These are phyloP conservation scores for Malurus cyaneus DNA, from an alignment of 2,113 vertebrate species.

Conservation along the genomic window DNA sequence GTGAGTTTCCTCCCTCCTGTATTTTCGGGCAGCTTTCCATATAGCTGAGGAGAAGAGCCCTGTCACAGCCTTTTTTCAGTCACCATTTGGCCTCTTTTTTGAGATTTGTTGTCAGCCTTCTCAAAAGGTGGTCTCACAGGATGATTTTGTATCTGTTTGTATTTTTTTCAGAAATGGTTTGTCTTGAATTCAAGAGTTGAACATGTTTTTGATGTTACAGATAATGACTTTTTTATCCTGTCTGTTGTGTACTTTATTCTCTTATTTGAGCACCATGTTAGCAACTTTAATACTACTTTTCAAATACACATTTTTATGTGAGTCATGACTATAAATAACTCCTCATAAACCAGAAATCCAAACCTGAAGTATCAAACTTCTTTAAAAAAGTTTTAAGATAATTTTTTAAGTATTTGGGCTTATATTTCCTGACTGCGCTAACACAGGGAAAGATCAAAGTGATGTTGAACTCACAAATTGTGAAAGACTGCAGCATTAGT, in stretches of 20 bases:
- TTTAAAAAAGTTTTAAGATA: accelerated
- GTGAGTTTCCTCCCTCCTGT: neutral
- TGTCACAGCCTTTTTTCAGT: neutral
- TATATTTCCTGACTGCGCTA: accelerated
- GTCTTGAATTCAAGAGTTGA: neutral
- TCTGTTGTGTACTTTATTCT: neutral
- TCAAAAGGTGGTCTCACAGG: neutral
- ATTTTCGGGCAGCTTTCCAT: neutral
- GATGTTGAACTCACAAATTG: neutral
- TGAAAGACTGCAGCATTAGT: neutral
- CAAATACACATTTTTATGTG: neutral
- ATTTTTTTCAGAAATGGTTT: neutral
- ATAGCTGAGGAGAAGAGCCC: accelerated
- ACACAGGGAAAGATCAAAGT: neutral
- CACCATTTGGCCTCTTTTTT: neutral
- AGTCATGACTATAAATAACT: neutral
- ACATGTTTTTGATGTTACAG: neutral
- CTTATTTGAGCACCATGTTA: accelerated
- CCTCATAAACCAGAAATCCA: neutral
- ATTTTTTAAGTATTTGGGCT: neutral
- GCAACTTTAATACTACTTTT: neutral
- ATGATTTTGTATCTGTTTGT: neutral
- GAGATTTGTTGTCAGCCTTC: neutral
- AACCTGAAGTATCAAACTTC: neutral
- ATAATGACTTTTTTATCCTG: neutral